Evolutionary conservation across 1,140 invertebrate genomes (phyloP).

Genomic region (Ostrea edulis): DNA sequence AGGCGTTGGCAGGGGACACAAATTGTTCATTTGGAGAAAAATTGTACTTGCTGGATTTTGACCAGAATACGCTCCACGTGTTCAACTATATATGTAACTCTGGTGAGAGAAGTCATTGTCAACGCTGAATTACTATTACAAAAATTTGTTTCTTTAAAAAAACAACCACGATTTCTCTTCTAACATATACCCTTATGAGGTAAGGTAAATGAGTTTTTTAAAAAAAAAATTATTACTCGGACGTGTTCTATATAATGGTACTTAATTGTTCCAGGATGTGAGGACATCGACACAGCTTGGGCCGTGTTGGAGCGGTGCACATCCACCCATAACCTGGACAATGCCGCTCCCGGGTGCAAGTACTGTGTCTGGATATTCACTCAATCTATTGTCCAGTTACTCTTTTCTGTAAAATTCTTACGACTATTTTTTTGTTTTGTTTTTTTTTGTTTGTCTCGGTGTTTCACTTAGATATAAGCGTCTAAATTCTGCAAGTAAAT

Average conservation of each 20-base stretch:
- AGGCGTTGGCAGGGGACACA: not conserved
- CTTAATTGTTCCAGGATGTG: not conserved
- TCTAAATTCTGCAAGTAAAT: too few relatives aligned
- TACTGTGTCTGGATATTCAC: constrained; percentile 14
- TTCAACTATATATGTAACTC: constrained; percentile 32
- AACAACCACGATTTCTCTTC: too few relatives aligned
- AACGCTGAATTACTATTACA: too few relatives aligned
- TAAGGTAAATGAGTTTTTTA: too few relatives aligned
- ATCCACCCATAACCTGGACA: not conserved
- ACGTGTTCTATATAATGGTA: not conserved
- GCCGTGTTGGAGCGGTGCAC: constrained; percentile 30
- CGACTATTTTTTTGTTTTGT: not conserved
- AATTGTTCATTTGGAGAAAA: constrained; percentile 29
- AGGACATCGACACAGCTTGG: not conserved
- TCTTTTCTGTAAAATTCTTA: not conserved
- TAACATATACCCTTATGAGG: too few relatives aligned
- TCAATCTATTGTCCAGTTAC: not conserved
- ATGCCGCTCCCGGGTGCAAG: not conserved
- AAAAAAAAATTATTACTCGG: not conserved
- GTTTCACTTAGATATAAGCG: too few relatives aligned
- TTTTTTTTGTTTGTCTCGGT: not conserved
- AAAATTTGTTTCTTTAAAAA: too few relatives aligned
- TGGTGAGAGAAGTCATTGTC: not conserved
- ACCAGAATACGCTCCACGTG: not conserved
- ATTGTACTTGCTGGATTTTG: not conserved